Conservation (phyloP, 1,140 invertebrate species). For the Aphidius ervi region DNA sequence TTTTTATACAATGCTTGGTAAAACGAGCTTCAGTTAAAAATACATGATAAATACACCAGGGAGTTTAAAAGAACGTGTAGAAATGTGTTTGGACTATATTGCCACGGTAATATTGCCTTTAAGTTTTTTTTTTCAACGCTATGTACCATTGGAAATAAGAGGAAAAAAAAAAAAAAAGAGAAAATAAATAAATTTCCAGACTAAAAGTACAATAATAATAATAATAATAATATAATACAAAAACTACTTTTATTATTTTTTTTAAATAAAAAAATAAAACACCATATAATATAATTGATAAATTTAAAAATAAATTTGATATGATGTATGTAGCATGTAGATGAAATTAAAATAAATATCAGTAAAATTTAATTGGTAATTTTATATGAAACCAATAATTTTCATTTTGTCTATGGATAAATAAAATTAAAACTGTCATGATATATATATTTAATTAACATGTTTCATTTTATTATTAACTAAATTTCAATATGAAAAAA, state of each 20-base stretch:
- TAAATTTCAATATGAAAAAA: too few relatives aligned
- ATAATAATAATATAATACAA: constrained; percentile 1
- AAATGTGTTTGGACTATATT: constrained; percentile 4
- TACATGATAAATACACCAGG: constrained; percentile 12
- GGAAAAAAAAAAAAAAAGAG: background rate
- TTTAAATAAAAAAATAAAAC: too few relatives aligned
- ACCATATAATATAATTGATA: too few relatives aligned
- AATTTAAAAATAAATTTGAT: too few relatives aligned
- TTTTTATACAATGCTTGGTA: constrained; percentile 8
- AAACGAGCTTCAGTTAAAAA: constrained; percentile 15
- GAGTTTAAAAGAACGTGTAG: background rate
- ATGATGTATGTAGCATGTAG: too few relatives aligned
- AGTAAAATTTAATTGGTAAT: too few relatives aligned
- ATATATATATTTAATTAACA: too few relatives aligned
- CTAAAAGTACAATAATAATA: background rate
- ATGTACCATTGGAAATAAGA: constrained; percentile 6
- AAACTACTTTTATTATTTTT: background rate
- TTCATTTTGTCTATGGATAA: too few relatives aligned
- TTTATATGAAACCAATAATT: too few relatives aligned
- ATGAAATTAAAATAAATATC: too few relatives aligned
- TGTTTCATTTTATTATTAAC: too few relatives aligned
- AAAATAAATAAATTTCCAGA: background rate
- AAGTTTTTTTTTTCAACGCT: background rate
- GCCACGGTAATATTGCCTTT: constrained; percentile 14
- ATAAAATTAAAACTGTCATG: too few relatives aligned